Base-by-base conservation (phyloP, 2,113 vertebrate species). In the Ammodytes dubius region DNA sequence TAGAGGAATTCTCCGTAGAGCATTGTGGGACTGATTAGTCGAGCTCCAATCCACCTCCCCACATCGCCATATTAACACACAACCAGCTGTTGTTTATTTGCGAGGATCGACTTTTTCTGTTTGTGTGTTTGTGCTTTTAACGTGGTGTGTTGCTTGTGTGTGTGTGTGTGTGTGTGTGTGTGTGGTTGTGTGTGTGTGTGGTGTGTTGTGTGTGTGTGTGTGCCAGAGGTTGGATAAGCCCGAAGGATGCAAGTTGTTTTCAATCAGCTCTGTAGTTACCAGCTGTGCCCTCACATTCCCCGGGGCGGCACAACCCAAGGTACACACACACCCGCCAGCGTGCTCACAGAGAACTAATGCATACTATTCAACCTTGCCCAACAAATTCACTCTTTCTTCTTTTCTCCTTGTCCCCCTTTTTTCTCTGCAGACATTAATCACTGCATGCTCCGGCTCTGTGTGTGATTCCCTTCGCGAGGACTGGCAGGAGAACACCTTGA, bases 1-100 rank as follows among this genome's bases (percentile, higher is more conserved):
- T 91, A 92, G 82, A 87, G 63, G 65, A 85, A 90, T 91, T 88
- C 87, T 93, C 88, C 7, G 86, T n/a, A 70, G 88, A 83, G 90
- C 85, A 87, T 90, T 83, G 79, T 64, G 65, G 88, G 70, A 88
- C 84, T 88, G 90, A 94, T 93, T 91, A 91, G 87, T 83, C 76
- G 83, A 82, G 84, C 79, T 82, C 61, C 69, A 61, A 59, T 87
- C 83, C 85, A 85, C 85, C 84, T 88, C 77, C 73, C 85, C 70
- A 19, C 74, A 76, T 77, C 59, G 68, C 81, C 71, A 86, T 79
- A 86, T 85, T 75, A 90, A 67, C 86, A 77, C 92, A 87, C 86
- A 87, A 88, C 87, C 93, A 94, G 90, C 91, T 92, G 91, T 90
- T 92, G 93, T 92, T 92, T 91, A 87, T 92, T 92, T 84, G 86